These are phyloP conservation scores for Microtus richardsoni DNA, from an alignment of 2,113 vertebrate genomes.

Conservation along the genomic window DNA sequence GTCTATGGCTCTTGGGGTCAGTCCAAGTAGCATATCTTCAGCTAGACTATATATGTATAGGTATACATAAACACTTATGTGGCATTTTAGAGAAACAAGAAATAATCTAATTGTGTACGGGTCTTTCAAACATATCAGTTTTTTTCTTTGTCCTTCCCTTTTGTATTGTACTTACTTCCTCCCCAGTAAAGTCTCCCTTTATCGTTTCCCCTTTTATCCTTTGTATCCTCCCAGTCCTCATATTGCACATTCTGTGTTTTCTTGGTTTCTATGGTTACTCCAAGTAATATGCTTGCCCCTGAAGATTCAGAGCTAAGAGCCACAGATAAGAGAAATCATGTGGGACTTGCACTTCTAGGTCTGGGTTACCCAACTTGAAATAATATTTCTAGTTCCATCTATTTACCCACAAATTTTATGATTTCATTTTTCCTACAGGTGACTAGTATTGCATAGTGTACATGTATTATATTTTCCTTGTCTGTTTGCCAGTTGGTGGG, in stretches of 20 bases:
- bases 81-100: not conserved
- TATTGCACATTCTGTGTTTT: not conserved
- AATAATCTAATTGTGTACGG: not conserved
- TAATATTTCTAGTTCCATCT: not conserved
- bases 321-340: not conserved
- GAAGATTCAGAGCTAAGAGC: not conserved
- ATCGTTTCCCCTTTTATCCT: not conserved
- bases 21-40: not conserved
- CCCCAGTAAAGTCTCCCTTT: not conserved
- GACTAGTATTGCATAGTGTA: not conserved
- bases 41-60: not conserved
- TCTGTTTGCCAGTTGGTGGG: not conserved
- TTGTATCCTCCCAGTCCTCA: not conserved
- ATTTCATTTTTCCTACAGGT: not conserved
- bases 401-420: not conserved
- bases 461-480: not conserved
- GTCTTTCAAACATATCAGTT: not conserved
- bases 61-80: not conserved
- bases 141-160: not conserved
- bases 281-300: not conserved
- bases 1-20: not conserved
- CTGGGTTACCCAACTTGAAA: not conserved
- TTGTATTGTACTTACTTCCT: not conserved
- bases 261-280: not conserved
- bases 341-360: not conserved